A percentile compares a stretch with the other conserved stretches of the same genome.
These are phyloP conservation scores for Ferdinandea cuprea DNA, from an alignment of 2,888 invertebrate species.

Conservation along the genomic window DNA sequence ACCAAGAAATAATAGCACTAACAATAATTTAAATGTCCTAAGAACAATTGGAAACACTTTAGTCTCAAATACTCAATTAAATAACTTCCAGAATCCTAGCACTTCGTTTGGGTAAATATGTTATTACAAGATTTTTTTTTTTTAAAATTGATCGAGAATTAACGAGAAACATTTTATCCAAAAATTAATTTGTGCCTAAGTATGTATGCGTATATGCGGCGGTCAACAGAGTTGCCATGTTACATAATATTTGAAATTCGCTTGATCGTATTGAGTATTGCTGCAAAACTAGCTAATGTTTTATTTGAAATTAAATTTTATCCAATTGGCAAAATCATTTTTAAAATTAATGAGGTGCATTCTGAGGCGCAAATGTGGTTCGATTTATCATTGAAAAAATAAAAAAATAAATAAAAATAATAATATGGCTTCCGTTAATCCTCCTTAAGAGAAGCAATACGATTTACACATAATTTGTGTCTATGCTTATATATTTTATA, in stretches of 20 bases:
- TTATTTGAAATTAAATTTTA: slow-evolving; percentile 3
- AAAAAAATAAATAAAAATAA: slow-evolving; percentile 44
- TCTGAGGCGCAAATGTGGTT: slow-evolving; percentile 72
- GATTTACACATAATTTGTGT: no score
- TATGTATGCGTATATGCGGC: slow-evolving; percentile 58
- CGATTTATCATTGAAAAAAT: slow-evolving; percentile 4
- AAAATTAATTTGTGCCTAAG: no score
- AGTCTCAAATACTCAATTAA: slow-evolving; percentile 83
- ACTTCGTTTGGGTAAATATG: slow-evolving; percentile 82
- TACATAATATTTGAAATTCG: slow-evolving; percentile 65
- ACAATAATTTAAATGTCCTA: slow-evolving; percentile 81
- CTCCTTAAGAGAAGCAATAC: slow-evolving; percentile 34
- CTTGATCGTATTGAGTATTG: no score
- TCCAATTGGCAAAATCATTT: slow-evolving; percentile 18
- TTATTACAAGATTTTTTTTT: no score
- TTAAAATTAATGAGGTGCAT: slow-evolving; percentile 55
- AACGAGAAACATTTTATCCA: no score
- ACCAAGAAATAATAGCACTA: slow-evolving; percentile 79
- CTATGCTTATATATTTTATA: slow-evolving; percentile 11
- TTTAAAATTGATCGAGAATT: no score
- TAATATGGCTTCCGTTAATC: slow-evolving; percentile 74
- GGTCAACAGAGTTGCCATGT: slow-evolving; percentile 74
- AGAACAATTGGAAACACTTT: slow-evolving; percentile 83
- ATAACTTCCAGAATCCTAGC: slow-evolving; percentile 82
- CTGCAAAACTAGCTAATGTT: no score